Base-by-base conservation (phyloP, 2,888 invertebrate genomes). In the Campoplex capitator region DNA sequence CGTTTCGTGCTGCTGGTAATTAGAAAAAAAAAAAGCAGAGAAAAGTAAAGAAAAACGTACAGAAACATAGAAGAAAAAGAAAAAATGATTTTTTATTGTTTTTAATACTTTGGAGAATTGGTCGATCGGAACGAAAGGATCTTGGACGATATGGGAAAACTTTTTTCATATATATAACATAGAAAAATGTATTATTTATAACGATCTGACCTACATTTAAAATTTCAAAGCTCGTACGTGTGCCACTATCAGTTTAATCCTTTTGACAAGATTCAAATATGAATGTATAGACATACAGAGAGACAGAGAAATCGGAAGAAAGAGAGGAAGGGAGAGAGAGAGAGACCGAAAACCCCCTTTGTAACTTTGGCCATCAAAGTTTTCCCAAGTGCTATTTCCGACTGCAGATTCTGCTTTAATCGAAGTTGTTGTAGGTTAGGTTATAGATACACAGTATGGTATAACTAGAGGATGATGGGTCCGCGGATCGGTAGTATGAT, bases 311-410 rank as follows among this genome's bases (percentile, higher is more conserved):
- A 56, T 35, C 8, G 54, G 18, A 18, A 54, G 58, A 56, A 74
- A 42, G 54, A 67, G 42, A 9, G 42, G 9, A 9, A 38, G 62
- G 35, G 71, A n/a, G 71, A 54, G 32, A 32, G 32, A 1, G 65
- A 16, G 11, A 45, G n/a, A 62, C 3, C 54, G 35, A 65, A 32
- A 84, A 67, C 23, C 78, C 74, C 78, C 67, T 79, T 73, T 83
- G 82, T 85, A 87, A 87, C 87, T 87, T 87, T 87, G 79, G 79
- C 79, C 82, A 85, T 87, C 84, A 84, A 87, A 87, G 87, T 87
- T 87, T 82, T 87, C 79, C 82, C 76, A 87, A 87, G 84, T 87
- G 83, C 85, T 79, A 85, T 85, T 85, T 84, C 84, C 79, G 71
- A 85, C 87, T 85, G 87, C 70, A 83, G 75, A 85, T 87, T 87